phyloP scores from a whole-genome alignment of 1,140 invertebrate genomes.

The Caenorhabditis elegans region DNA sequence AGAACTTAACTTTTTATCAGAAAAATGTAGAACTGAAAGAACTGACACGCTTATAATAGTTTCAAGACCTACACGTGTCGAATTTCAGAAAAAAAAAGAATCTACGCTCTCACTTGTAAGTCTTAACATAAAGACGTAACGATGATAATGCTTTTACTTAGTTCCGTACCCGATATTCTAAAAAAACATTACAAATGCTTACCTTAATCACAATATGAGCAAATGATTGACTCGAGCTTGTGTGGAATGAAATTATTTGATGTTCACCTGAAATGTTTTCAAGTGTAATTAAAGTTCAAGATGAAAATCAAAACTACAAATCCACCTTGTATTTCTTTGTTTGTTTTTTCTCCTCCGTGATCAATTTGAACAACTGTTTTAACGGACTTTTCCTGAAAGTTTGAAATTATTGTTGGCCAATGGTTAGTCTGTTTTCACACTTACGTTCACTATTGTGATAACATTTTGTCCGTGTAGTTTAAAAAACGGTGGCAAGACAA shows the following conservation, averaged over 20 bases:
- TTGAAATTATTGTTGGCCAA: too few relatives aligned
- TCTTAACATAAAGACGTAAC: too few relatives aligned
- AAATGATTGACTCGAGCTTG: background rate
- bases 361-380: background rate
- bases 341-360: background rate
- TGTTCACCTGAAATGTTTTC: background rate
- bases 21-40: too few relatives aligned
- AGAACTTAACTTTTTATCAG: too few relatives aligned
- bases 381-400: background rate
- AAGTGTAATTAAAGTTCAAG: too few relatives aligned
- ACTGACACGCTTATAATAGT: too few relatives aligned
- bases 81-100: too few relatives aligned
- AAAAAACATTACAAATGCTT: too few relatives aligned
- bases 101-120: too few relatives aligned
- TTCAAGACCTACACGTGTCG: too few relatives aligned
- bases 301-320: background rate
- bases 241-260: background rate
- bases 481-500: conserved; percentile 1
- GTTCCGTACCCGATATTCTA: too few relatives aligned
- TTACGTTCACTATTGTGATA: conserved; percentile 17
- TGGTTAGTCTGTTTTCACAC: background rate
- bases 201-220: background rate
- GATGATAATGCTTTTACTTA: too few relatives aligned
- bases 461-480: conserved; percentile 10
- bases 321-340: background rate